phyloP scores from a whole-genome alignment of 23 tunicate genomes.

The Clavelina lepadiformis region DNA sequence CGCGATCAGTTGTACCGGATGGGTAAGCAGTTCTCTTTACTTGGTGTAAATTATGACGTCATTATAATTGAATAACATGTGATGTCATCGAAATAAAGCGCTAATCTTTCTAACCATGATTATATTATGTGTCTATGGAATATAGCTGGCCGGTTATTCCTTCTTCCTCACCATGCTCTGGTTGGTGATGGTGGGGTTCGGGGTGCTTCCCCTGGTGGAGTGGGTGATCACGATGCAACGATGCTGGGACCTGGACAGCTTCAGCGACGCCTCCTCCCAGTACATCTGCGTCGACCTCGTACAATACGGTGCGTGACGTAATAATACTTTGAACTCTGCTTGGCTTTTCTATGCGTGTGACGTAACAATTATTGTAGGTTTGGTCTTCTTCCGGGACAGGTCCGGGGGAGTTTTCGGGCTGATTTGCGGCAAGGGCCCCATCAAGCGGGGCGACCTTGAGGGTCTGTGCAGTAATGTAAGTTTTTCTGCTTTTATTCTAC shows the following conservation, averaged over 20 bases:
- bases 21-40: too few relatives aligned
- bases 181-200: conserved; percentile 68
- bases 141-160: conserved; percentile 54
- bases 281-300: conserved; percentile 72
- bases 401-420: conserved; percentile 53
- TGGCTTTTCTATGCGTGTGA: neutral
- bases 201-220: conserved; percentile 67
- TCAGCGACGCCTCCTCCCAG: conserved; percentile 33
- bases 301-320: conserved; percentile 64
- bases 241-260: conserved; percentile 69
- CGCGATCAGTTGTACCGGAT: conserved; percentile 66
- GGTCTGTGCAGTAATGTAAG: conserved; percentile 68
- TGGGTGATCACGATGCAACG: conserved; percentile 87
- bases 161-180: conserved; percentile 47
- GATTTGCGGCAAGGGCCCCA: conserved; percentile 77
- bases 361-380: conserved; percentile 31
- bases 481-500: neutral
- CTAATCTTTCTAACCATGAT: neutral
- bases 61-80: neutral
- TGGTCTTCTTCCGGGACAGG: conserved; percentile 69
- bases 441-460: conserved; percentile 50
- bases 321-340: neutral
- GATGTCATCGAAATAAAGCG: neutral
- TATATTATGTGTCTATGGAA: too few relatives aligned
- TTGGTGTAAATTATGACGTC: too few relatives aligned